Base-by-base conservation (phyloP, 2,888 invertebrate species). In the Steinernema carpocapsae region DNA sequence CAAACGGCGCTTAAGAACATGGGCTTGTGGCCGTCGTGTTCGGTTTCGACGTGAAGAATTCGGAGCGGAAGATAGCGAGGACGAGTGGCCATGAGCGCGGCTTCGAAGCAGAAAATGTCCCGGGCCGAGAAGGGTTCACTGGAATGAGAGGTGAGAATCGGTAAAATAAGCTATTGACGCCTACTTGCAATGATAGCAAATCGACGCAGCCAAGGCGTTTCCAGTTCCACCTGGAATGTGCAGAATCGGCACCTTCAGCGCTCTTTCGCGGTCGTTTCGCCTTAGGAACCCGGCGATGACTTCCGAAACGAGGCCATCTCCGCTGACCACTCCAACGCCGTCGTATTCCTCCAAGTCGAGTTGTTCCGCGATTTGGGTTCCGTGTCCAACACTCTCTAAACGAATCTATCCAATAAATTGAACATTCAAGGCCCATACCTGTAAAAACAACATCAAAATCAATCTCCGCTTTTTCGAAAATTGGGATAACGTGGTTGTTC, bases 201-300 rank as follows among this genome's bases (percentile, higher is more conserved):
- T 70, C n/a, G 84, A 78, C 12, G 82, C 83, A 0, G 88, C 87
- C 46, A 99, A 89, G 1, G 96, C 97, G 89, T 99, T 99, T 14
- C 97, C 97, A 1, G 97, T 96, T 37, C 97, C 97, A 83, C 95
- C 95, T 0, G 97, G 97, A 84, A 99, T 91, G 76, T 95, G 92
- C 1, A 94, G 94, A 14, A 97, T 89, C 0, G 94, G 93, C 74
- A 93, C 91, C 83, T 92, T 92, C 22, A 92, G 91, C 0, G 93
- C 93, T 76, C 91, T 91, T 78, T 92, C 91, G 94, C 95, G 94
- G 64, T 64, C 19, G 51, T 14, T 70, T 73, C 29, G 29, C 32
- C 10, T 64, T 32, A 64, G 32, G 64, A 64, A 64, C 29, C 64
- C 64, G 37, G 64, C 26, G 64, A 64, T 48, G 29, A 93, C 88